Evolutionary conservation across 2,888 invertebrate genomes (phyloP).

Genomic region (Mythimna vitellina): DNA sequence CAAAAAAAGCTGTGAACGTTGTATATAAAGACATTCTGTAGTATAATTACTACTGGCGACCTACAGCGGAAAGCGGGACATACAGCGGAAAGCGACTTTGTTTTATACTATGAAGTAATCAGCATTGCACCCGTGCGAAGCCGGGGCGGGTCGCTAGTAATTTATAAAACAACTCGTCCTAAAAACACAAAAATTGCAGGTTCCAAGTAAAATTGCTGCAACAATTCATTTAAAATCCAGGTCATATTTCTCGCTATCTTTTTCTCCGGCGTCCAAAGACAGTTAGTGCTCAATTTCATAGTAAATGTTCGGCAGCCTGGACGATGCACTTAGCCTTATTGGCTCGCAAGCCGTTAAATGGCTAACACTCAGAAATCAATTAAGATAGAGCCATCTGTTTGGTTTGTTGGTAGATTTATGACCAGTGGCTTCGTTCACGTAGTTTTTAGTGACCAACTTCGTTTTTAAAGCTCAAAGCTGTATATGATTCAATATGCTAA

Average conservation of each 20-base stretch:
- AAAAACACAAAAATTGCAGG: conserved; percentile 9
- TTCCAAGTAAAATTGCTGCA: conserved; percentile 24
- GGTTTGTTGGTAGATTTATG: conserved; percentile 15
- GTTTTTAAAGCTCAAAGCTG: conserved; percentile 1
- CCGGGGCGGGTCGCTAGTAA: too few species aligned
- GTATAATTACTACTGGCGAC: too few species aligned
- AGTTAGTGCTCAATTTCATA: conserved; percentile 44
- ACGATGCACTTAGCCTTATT: conserved; percentile 57
- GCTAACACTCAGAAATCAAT: conserved; percentile 57
- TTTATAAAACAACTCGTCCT: conserved; percentile 1
- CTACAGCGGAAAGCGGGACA: too few species aligned
- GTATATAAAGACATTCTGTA: too few species aligned
- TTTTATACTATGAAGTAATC: too few species aligned
- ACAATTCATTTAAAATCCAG: conserved; percentile 27
- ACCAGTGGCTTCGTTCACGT: not conserved
- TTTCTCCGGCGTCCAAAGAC: conserved; percentile 2
- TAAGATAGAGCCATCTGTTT: conserved; percentile 47
- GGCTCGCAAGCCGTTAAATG: conserved; percentile 42
- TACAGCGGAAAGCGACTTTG: too few species aligned
- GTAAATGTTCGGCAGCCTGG: conserved; percentile 24
- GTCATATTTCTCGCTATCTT: conserved; percentile 9
- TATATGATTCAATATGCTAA: not conserved
- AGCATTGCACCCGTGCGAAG: too few species aligned
- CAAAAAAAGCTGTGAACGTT: too few species aligned
- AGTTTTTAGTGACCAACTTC: not conserved